These are phyloP conservation scores for Fregetta grallaria DNA, from an alignment of 2,113 vertebrate genomes.

Conservation along the genomic window DNA sequence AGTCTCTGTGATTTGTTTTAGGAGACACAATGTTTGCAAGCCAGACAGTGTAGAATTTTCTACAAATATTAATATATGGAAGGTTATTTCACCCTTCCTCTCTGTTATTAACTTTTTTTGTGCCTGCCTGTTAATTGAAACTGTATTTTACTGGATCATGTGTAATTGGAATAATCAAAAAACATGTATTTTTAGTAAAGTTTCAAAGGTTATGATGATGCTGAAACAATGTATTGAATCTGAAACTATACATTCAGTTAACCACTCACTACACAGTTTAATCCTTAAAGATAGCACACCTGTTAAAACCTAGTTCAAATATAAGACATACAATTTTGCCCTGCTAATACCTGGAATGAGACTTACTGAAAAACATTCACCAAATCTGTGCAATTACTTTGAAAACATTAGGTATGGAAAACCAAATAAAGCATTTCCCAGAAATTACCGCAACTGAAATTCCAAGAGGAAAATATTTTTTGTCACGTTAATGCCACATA, in stretches of 20 bases:
- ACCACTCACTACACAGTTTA: neutral
- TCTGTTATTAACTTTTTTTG: neutral
- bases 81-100: neutral
- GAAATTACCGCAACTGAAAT: neutral
- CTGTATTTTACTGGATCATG: neutral
- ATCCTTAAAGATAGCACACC: neutral
- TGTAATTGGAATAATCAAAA: neutral
- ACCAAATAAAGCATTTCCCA: neutral
- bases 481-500: fast-evolving
- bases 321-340: neutral
- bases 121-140: neutral
- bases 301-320: neutral
- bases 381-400: neutral
- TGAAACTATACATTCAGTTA: neutral
- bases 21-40: neutral
- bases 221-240: neutral
- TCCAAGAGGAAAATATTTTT: neutral
- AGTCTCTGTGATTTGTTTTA: neutral
- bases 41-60: neutral
- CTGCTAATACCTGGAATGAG: neutral
- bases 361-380: neutral
- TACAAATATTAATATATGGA: neutral
- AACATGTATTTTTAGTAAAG: neutral
- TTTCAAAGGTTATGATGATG: neutral
- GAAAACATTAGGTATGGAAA: neutral